Evolutionary conservation across 2,113 vertebrate species (phyloP).

Genomic region (Caranx melampygus): DNA sequence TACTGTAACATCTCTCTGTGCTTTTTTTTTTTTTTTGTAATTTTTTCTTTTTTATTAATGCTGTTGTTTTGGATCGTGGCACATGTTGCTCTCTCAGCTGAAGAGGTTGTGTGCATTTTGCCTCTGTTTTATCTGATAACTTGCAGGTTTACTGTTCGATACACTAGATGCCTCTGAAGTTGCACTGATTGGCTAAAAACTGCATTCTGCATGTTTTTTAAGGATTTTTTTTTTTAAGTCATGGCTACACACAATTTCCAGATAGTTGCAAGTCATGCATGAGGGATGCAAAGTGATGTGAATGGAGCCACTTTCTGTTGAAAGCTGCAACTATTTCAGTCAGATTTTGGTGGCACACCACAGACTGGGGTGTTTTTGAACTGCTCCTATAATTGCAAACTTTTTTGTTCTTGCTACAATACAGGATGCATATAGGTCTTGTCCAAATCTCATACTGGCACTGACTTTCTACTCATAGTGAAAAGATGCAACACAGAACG

Average conservation of each 20-base stretch:
- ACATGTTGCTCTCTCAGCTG: neutral
- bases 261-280: neutral
- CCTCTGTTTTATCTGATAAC: neutral
- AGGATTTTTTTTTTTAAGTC: neutral
- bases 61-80: neutral
- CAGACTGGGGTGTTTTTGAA: neutral
- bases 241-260: neutral
- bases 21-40: neutral
- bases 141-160: neutral
- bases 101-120: neutral
- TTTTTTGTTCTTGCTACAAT: neutral
- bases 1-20: neutral
- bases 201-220: neutral
- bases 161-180: neutral
- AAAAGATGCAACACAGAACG: neutral
- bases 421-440: neutral
- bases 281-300: neutral
- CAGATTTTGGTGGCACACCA: neutral
- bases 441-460: neutral
- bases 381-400: neutral
- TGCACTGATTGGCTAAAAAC: neutral
- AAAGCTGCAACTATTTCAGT: neutral
- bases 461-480: neutral
- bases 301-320: constrained; percentile 1
- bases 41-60: no score